Evolutionary conservation across 2,888 invertebrate species (phyloP), one percentile per base, ranked within the genome.

Genomic region (Orchesella flavescens): DNA sequence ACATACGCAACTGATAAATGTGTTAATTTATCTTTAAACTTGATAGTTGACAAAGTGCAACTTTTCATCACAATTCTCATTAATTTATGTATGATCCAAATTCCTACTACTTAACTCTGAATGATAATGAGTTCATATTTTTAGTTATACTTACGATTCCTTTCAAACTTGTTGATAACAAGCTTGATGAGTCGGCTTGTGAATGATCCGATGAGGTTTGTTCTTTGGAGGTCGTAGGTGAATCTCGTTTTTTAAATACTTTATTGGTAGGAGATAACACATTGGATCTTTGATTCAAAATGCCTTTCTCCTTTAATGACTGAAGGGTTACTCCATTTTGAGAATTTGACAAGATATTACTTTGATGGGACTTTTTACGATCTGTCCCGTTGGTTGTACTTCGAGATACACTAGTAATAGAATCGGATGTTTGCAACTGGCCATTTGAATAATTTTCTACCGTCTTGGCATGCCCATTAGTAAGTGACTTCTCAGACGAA

Each of bases 391-490:
- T 79, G 5, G 79, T 63, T 3, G 69, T 21, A 49, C 24, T 69
- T 71, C 63, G 19, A 2, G 71, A 49, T n/a, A 68, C 66, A 43
- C 69, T 66, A 23, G 78, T 74, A 13, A 61, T 34, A 21, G 65
- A 65, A 23, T 77, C 77, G 65, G 73, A 59, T n/a, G 74, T 59
- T 34, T 44, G 61, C n/a, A 72, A n/a, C 46, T 83, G 79, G 55
- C 83, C 83, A 59, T 85, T 85, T 21, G 24, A 53, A 24, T n/a
- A 66, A n/a, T 43, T 83, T 46, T 76, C 77, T n/a, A 19, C 49
- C 12, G 49, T 65, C 43, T 71, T 73, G 23, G 63, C 13, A 44
- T 84, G 66, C 3, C 84, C 84, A 49, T 84, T 84, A 1, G 61
- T 5, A 21, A 76, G 43, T 1, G 65, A 23, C 34, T 68, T 84